Evolutionary conservation across 2,888 invertebrate genomes (phyloP).

Genomic region (Brenthis hecate): DNA sequence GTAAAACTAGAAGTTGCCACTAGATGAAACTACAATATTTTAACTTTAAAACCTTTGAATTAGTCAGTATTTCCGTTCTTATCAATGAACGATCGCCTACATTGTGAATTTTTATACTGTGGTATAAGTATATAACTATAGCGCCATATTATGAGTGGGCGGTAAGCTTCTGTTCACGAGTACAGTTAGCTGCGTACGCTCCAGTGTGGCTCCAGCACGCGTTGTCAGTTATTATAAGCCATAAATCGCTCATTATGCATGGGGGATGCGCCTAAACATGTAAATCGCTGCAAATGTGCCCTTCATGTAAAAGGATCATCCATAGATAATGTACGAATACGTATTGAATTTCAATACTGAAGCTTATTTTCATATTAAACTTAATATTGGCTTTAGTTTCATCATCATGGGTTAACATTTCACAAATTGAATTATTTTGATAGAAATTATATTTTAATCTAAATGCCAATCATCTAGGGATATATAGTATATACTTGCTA

Average conservation of each 20-base stretch:
- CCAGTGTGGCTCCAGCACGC: conserved; percentile 14
- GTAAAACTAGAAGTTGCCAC: no score
- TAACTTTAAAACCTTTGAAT: no score
- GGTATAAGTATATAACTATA: no score
- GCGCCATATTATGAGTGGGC: not conserved
- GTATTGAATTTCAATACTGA: conserved; percentile 1
- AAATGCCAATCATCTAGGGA: no score
- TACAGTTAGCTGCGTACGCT: conserved; percentile 1
- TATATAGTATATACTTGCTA: no score
- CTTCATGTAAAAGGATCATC: conserved; percentile 18
- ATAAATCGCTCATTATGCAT: conserved; percentile 34
- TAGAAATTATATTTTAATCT: no score
- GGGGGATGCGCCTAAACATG: conserved; percentile 23
- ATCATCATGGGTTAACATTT: no score
- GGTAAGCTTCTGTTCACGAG: not conserved
- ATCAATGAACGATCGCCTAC: no score
- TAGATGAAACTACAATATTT: no score
- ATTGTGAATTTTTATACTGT: no score
- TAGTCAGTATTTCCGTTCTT: no score
- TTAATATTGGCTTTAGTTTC: not conserved
- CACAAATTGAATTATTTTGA: no score
- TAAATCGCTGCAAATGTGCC: conserved; percentile 25
- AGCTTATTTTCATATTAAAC: conserved; percentile 3
- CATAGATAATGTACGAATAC: not conserved
- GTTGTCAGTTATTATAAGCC: conserved; percentile 34